Evolutionary conservation across 2,797 vertebrate genomes (phyloP).

Genomic region (Pogoniulus pusillus): DNA sequence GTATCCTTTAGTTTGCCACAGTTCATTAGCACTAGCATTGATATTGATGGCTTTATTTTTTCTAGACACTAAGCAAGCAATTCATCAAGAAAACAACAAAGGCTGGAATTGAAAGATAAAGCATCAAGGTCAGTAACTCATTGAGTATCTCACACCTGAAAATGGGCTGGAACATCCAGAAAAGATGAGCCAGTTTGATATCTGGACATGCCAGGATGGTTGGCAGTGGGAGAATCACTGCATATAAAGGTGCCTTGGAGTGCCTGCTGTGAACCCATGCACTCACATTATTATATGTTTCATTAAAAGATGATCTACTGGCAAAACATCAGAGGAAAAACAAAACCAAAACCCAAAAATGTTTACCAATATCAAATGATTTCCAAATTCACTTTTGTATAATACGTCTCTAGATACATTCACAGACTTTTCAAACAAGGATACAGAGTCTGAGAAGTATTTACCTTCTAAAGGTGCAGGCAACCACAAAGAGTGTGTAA

Average conservation of each 20-base stretch:
- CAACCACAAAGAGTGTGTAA: background rate
- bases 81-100: slow-evolving; percentile 31
- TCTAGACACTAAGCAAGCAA: background rate
- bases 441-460: background rate
- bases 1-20: slow-evolving; percentile 16
- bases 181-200: background rate
- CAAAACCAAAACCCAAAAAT: background rate
- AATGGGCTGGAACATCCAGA: background rate
- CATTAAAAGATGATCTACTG: background rate
- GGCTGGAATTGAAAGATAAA: slow-evolving; percentile 29
- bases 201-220: background rate
- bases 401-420: background rate
- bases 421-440: background rate
- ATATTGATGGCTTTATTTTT: slow-evolving; percentile 54
- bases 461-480: background rate
- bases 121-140: background rate
- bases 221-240: background rate
- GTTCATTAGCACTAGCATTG: slow-evolving; percentile 30
- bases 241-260: background rate
- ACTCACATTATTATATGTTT: background rate
- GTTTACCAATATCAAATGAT: background rate
- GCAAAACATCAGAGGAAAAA: background rate
- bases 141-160: background rate
- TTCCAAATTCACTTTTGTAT: background rate
- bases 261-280: background rate